Percentiles rank a stretch among this genome's conserved stretches.
Evolutionary conservation across 1,140 invertebrate species (phyloP).

Genomic region (Lordiphosa collinella): DNA sequence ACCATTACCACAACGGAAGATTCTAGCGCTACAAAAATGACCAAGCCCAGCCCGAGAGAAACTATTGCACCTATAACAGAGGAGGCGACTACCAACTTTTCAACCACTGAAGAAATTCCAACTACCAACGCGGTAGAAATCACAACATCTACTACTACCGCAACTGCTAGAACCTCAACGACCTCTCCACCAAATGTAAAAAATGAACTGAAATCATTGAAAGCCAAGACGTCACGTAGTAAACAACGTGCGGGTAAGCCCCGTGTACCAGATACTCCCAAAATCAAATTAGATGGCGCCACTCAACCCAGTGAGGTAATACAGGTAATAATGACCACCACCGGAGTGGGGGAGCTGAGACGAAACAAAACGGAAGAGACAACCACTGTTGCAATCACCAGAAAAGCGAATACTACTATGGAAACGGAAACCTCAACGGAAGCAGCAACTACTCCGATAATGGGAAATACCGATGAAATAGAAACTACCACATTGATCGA

Average conservation of each 20-base stretch:
- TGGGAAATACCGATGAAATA: constrained; percentile 20
- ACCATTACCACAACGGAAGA: not conserved
- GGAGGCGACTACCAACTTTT: not conserved
- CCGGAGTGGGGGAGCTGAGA: constrained; percentile 13
- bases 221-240: constrained; percentile 2
- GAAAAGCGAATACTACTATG: constrained; percentile 12
- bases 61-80: not conserved
- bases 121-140: constrained; percentile 7
- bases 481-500: constrained; percentile 7
- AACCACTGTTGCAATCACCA: constrained; percentile 3
- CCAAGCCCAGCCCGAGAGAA: too few species aligned
- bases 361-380: constrained; percentile 14
- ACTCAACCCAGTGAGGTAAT: constrained; percentile 49
- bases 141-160: not conserved
- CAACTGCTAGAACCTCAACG: not conserved
- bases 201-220: constrained; percentile 7
- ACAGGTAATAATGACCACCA: constrained; percentile 35
- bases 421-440: constrained; percentile 26
- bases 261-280: constrained; percentile 42
- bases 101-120: not conserved
- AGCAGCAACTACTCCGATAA: constrained; percentile 15
- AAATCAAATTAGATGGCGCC: constrained; percentile 46
- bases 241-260: not conserved
- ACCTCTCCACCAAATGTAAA: not conserved
- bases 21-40: constrained; percentile 7